These are phyloP conservation scores for Rhopalosiphum nymphaeae DNA, from an alignment of 2,888 invertebrate genomes.

Conservation along the genomic window DNA sequence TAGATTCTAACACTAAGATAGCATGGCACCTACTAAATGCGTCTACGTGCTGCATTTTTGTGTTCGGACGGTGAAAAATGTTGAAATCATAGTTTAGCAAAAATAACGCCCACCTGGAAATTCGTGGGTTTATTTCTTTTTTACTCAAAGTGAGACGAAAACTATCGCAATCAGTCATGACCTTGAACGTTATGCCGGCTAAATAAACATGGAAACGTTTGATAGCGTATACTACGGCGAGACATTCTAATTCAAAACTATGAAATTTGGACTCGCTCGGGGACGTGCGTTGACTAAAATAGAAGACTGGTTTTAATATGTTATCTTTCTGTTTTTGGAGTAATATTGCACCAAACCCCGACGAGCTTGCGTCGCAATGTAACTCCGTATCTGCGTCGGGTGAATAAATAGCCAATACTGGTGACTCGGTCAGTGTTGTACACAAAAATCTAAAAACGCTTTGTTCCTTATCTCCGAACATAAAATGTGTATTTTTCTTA, in stretches of 20 bases:
- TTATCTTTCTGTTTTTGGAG: not conserved
- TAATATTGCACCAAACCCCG: not conserved
- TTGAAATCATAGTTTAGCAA: conserved; percentile 68
- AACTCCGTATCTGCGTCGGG: not conserved
- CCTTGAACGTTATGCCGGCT: too few relatives aligned
- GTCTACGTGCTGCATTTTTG: too few relatives aligned
- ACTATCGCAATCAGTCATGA: too few relatives aligned
- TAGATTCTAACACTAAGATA: conserved; percentile 67
- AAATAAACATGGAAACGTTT: not conserved
- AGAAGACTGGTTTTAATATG: not conserved
- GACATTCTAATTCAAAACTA: conserved; percentile 20
- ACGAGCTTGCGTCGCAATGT: not conserved
- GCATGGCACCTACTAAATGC: conserved; percentile 67
- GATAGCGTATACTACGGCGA: conserved; percentile 3
- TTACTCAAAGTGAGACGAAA: too few relatives aligned
- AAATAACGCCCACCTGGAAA: conserved; percentile 68
- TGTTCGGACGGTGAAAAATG: conserved; percentile 67
- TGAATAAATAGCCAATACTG: not conserved
- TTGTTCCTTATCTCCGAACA: not conserved
- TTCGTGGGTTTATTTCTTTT: conserved; percentile 66
- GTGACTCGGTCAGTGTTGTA: not conserved
- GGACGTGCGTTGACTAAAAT: conserved; percentile 1
- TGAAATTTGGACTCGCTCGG: not conserved
- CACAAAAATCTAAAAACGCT: not conserved
- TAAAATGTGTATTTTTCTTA: not conserved